Percentiles rank a stretch among this genome's conserved stretches.
phyloP scores from a whole-genome alignment of 2,888 invertebrate genomes.

The Cryptophagus acutangulus region DNA sequence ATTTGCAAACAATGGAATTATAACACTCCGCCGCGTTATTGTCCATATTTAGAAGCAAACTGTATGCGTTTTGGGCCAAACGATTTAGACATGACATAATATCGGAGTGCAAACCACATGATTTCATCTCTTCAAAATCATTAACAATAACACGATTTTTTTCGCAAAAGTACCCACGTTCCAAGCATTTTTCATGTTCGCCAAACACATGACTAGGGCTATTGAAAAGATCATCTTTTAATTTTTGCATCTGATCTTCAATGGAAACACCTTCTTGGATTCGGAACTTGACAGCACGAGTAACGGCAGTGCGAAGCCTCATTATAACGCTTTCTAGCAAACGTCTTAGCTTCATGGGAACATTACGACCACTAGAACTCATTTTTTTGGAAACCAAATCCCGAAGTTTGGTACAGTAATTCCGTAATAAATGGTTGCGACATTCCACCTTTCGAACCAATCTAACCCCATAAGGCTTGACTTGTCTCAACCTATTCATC shows the following conservation, averaged over 20 bases:
- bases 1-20: slow-evolving; percentile 34
- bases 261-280: background rate
- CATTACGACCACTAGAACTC: background rate
- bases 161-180: background rate
- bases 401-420: slow-evolving; percentile 17
- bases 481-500: slow-evolving; percentile 28
- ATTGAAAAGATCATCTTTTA: slow-evolving; percentile 5
- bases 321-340: background rate
- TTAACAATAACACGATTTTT: too few species aligned
- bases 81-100: slow-evolving; percentile 5
- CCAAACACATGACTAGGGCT: slow-evolving; percentile 9
- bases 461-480: slow-evolving; percentile 25
- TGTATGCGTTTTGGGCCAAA: slow-evolving; percentile 17
- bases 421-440: slow-evolving; percentile 19
- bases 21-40: slow-evolving; percentile 35
- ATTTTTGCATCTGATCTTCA: background rate
- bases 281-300: background rate
- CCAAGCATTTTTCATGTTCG: background rate
- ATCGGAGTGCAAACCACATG: background rate
- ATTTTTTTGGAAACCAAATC: slow-evolving; percentile 4
- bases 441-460: slow-evolving; percentile 36
- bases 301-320: slow-evolving; percentile 5
- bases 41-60: slow-evolving; percentile 27
- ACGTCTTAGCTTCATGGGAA: background rate
- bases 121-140: background rate